Evolutionary conservation across 1,140 invertebrate species (phyloP), one percentile per base, ranked within the genome.

Genomic region (Stenopsyche tienmushanensis): DNA sequence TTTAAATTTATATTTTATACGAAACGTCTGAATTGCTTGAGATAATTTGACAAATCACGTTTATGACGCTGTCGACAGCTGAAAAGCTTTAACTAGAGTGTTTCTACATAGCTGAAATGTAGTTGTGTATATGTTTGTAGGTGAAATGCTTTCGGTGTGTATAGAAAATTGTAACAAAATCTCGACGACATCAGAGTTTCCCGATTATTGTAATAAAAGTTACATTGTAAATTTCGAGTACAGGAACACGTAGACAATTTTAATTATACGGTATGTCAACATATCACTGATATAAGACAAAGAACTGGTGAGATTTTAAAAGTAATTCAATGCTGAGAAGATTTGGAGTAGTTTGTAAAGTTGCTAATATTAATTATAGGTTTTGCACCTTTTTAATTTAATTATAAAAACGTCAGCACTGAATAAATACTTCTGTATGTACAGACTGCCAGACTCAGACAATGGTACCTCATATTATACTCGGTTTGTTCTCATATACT

Each of bases 141-240:
- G 52, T 53, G 62, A 66, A 64, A 70, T 66, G 68, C 68, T 70
- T 70, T 70, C 52, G 68, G 57, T 70, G 68, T 70, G 68, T 66
- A 70, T 66, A 66, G 68, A 63, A 69, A 63, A 52, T 42, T 47
- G 50, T 66, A 62, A 44, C 21, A 58, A 69, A 34, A 41, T 50
- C 52, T 60, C 60, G 47, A 58, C 47, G 25, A 59, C 62, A 58
- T 60, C 55, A 64, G 52, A 55, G 45, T 59, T 53, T 49, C n/a
- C n/a, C n/a, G n/a, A n/a, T n/a, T n/a, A n/a, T n/a, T n/a, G n/a
- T n/a, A 39, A 58, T 54, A 42, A 58, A 24, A n/a, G 49, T 59
- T 42, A 44, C 62, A 69, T 69, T 69, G 64, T 69, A 65, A 57
- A 69, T 62, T 65, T 45, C n/a, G 44, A 64, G 45, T 55, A 62